Conservation (phyloP, 2,888 invertebrate genomes). For the Pammene fasciana region DNA sequence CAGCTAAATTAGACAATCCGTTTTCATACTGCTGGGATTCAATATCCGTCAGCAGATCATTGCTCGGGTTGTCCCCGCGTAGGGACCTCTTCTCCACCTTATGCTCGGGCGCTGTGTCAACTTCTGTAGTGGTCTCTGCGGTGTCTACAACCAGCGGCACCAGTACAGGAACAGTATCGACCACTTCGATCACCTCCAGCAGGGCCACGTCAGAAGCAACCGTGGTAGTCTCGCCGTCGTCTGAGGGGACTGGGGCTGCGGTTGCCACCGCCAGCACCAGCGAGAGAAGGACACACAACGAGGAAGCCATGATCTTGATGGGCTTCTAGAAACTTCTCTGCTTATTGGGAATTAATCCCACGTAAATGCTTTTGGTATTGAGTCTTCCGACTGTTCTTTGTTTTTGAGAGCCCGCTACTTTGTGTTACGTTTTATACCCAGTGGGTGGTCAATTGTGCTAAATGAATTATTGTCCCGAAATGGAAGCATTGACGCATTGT, state of each 20-base stretch:
- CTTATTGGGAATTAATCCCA: slow-evolving; percentile 54
- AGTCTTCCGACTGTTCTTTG: slow-evolving; percentile 51
- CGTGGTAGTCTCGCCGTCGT: slow-evolving; percentile 54
- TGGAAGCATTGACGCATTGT: slow-evolving; percentile 71
- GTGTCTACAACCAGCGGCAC: slow-evolving; percentile 52
- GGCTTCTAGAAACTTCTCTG: slow-evolving; percentile 65
- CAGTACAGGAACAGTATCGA: slow-evolving; percentile 63
- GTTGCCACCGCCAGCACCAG: slow-evolving; percentile 57
- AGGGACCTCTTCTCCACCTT: slow-evolving; percentile 67
- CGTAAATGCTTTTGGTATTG: slow-evolving; percentile 52
- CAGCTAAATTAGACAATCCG: slow-evolving; percentile 61
- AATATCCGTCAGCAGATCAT: slow-evolving; percentile 68
- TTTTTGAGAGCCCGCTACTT: slow-evolving; percentile 47
- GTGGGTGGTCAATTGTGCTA: slow-evolving; percentile 63
- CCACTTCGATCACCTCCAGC: slow-evolving; percentile 61
- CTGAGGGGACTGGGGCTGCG: slow-evolving; percentile 59
- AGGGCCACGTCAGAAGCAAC: slow-evolving; percentile 52
- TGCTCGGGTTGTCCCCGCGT: slow-evolving; percentile 66
- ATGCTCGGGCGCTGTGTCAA: slow-evolving; percentile 53
- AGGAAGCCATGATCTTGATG: slow-evolving; percentile 65
- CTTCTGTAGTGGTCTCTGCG: slow-evolving; percentile 50
- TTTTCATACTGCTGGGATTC: slow-evolving; percentile 65
- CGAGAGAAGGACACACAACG: slow-evolving; percentile 61
- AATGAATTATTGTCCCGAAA: slow-evolving; percentile 65
- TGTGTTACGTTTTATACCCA: slow-evolving; percentile 67